phyloP scores from a whole-genome alignment of 2,888 invertebrate genomes.

The Latrodectus hesperus region DNA sequence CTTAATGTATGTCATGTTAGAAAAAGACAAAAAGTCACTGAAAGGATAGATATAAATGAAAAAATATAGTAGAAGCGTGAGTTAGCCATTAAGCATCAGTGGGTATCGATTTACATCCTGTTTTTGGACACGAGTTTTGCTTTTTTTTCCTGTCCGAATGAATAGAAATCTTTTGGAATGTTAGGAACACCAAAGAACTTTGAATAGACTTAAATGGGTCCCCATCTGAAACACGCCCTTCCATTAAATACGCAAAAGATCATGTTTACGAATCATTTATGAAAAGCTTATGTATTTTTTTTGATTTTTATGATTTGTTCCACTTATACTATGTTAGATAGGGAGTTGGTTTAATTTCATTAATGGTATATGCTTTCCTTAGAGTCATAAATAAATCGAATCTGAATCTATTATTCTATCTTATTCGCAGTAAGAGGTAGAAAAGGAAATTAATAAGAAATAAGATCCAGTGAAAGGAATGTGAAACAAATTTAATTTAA shows the following conservation, averaged over 20 bases:
- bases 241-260: neutral
- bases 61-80: constrained; percentile 20
- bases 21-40: neutral
- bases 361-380: neutral
- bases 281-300: neutral
- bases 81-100: constrained; percentile 22
- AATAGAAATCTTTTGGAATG: neutral
- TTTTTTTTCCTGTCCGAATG: neutral
- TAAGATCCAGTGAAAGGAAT: no score
- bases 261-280: constrained; percentile 10
- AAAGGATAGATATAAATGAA: constrained; percentile 17
- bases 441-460: no score
- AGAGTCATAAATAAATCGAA: neutral
- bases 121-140: neutral
- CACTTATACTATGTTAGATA: no score
- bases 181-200: neutral
- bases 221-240: neutral
- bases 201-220: neutral
- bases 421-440: no score
- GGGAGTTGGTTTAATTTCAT: neutral
- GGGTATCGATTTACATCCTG: constrained; percentile 24
- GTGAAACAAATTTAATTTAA: no score
- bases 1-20: neutral
- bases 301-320: neutral
- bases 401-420: no score